These are phyloP conservation scores for Paramormyrops hopkinsi DNA, from an alignment of 2,797 vertebrate species.

Conservation along the genomic window DNA sequence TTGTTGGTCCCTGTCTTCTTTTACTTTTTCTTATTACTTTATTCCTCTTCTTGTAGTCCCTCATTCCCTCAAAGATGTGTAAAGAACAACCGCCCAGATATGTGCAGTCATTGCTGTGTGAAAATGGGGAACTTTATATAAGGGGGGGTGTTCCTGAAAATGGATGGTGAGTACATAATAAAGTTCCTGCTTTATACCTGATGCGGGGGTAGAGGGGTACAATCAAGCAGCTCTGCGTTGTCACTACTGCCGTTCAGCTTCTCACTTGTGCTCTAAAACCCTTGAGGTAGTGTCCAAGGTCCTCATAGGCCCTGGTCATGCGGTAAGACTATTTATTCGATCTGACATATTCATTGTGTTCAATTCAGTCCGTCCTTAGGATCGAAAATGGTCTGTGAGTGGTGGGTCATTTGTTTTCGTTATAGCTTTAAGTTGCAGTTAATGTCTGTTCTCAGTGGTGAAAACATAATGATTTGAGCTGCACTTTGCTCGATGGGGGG, in stretches of 20 bases:
- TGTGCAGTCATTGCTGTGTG: not conserved
- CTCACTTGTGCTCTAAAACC: not conserved
- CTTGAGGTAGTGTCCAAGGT: not conserved
- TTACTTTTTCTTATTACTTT: not conserved
- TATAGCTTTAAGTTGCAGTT: slow-evolving; percentile 8
- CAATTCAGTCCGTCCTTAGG: not conserved
- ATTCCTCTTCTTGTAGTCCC: not conserved
- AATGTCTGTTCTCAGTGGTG: not conserved
- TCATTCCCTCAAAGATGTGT: not conserved
- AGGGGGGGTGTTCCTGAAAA: not conserved
- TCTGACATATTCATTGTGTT: not conserved
- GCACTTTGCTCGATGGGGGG: not conserved
- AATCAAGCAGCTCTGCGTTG: not conserved
- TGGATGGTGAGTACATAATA: not conserved
- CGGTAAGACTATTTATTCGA: not conserved
- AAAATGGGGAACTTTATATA: not conserved
- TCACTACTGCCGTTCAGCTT: not conserved
- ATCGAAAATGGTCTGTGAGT: not conserved
- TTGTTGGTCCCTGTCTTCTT: not conserved
- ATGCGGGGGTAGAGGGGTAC: not conserved
- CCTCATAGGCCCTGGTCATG: not conserved
- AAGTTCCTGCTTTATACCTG: not conserved
- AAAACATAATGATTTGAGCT: not conserved
- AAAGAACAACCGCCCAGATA: not conserved
- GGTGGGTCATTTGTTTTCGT: not conserved